Percentiles rank a stretch among this genome's conserved stretches.
Conservation (phyloP, 2,113 vertebrate genomes). For the Tyto alba region DNA sequence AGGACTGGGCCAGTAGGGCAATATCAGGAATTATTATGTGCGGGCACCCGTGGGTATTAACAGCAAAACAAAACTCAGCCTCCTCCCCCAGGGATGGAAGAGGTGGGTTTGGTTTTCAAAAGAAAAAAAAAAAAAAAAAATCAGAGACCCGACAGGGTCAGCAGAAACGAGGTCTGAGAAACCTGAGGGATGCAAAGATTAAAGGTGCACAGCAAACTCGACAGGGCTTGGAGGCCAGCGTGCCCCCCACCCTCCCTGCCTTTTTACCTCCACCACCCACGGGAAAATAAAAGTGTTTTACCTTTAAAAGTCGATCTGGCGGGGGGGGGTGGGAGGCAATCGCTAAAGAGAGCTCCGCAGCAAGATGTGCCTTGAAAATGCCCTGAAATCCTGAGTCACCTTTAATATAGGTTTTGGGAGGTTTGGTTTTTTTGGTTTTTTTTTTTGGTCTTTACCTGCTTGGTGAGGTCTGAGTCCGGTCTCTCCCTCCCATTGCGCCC, state of each 20-base stretch:
- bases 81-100: neutral
- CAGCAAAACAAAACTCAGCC: neutral
- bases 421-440: neutral
- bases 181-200: neutral
- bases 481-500: neutral
- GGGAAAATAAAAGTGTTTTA: neutral
- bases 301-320: neutral
- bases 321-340: neutral
- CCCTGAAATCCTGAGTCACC: constrained; percentile 54
- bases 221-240: neutral
- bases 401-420: no score
- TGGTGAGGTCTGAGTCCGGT: neutral
- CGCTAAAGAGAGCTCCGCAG: neutral
- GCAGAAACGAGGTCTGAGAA: neutral
- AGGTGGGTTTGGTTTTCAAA: neutral
- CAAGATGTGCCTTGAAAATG: neutral
- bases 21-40: neutral
- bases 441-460: neutral
- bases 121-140: neutral
- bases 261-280: neutral
- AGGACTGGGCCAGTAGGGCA: neutral
- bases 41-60: neutral
- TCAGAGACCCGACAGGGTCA: neutral
- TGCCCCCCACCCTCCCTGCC: neutral
- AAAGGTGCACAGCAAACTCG: neutral